Evolutionary conservation across 2,113 vertebrate genomes (phyloP), one percentile per base, ranked within the genome.

Genomic region (Seriola aureovittata): DNA sequence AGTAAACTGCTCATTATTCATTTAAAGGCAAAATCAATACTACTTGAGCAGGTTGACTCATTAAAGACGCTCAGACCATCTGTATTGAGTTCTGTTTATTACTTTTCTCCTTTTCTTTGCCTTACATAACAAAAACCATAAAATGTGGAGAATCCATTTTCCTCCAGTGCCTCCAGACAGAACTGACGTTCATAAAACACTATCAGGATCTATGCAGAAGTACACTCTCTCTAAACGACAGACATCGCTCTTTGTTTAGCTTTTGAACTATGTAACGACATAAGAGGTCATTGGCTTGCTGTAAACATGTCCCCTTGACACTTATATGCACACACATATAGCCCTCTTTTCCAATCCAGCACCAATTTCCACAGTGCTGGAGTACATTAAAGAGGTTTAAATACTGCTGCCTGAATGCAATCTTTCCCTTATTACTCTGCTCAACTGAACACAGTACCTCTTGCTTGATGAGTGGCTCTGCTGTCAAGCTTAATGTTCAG

Each of bases 371-470:
- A 71, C 29, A 55, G 38, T 9, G 44, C 40, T 75, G 21, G 38
- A 89, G 55, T 68, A 78, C 82, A 82, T 85, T 86, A 78, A 81
- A 89, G 75, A 75, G 77, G 70, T 85, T 75, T 86, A 87, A 87
- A 88, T 81, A 91, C 73, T 55, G 85, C 32, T 67, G 63, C 16
- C 80, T 81, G 34, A 77, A 69, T 3, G 17, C 80, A 87, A 81
- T 87, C 73, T 73, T 69, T 62, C 81, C 52, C 38, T 75, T 65
- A 78, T 86, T 88, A 74, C 80, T 76, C 75, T 70, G 80, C 74
- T 82, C 77, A 74, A n/a, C 76, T 59, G 70, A 89, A 75, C 75
- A 60, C n/a, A 62, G 63, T 72, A 62, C 38, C 72, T 34, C 29
- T 67, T 46, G 58, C 87, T 78, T 80, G 82, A 87, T 85, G 82